These are phyloP conservation scores for Macrophya alboannulata DNA, from an alignment of 2,888 invertebrate species.

Conservation along the genomic window DNA sequence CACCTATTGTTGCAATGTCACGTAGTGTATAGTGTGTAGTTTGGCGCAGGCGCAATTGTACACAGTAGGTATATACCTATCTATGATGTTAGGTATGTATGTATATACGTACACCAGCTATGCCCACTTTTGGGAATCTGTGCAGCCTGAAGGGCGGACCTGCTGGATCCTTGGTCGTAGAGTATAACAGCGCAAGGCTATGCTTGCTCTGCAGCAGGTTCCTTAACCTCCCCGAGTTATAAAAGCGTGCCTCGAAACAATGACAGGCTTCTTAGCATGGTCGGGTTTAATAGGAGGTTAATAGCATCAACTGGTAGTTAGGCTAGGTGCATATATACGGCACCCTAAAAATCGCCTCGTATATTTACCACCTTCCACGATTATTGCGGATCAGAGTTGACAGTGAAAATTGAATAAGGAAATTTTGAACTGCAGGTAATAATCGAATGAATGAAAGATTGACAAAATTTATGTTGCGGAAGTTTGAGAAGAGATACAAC, in stretches of 20 bases:
- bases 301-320: constrained; percentile 26
- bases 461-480: background rate
- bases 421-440: background rate
- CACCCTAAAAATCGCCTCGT: background rate
- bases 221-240: constrained; percentile 17
- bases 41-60: background rate
- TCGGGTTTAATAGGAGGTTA: constrained; percentile 30
- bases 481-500: background rate
- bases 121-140: constrained; percentile 28
- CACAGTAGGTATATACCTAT: background rate
- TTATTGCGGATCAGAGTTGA: background rate
- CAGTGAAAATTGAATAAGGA: background rate
- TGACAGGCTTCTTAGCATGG: constrained; percentile 19
- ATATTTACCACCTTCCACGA: background rate
- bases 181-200: background rate
- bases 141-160: background rate
- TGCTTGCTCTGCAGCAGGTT: constrained; percentile 7
- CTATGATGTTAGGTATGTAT: background rate
- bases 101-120: background rate
- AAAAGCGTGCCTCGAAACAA: constrained; percentile 48
- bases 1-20: background rate
- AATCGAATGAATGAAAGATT: background rate
- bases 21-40: background rate
- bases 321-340: background rate
- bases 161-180: background rate